Evolutionary conservation across 2,113 vertebrate genomes (phyloP), one percentile per base, ranked within the genome.

Genomic region (Pluvianellus socialis): DNA sequence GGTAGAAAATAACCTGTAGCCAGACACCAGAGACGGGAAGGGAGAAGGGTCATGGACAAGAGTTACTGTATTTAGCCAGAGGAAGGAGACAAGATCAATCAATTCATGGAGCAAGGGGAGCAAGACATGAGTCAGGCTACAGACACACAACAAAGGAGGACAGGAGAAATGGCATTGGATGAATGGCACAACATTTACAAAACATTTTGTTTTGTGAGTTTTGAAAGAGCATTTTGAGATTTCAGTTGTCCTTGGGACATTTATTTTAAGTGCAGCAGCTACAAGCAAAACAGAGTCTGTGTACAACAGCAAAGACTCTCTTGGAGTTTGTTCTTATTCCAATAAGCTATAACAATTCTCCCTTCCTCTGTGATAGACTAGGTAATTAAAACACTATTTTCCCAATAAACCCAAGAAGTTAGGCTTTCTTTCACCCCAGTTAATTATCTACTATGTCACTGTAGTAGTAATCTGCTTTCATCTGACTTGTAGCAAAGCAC

Each of bases 361-460:
- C 86, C 83, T 91, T 93, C 89, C 68, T 92, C 90, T 84, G 53
- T 83, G 66, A 95, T 27, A 92, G 66, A 62, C 67, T 73, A 68
- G 61, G 71, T 70, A 96, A 97, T 92, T 92, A 95, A 95, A 96
- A 58, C 47, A 79, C 42, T 70, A 65, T 90, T 94, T 83, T 90
- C 90, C 77, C 86, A 91, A 59, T 88, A 94, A 96, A 94, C 18
- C 58, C 50, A 75, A 63, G 74, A 94, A 81, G 77, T 85, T 52
- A 88, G 62, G 94, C 70, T 93, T 94, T 42, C 77, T 82, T 79
- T 95, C 70, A 85, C 59, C 65, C 70, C 68, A 59, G 82, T 92
- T 97, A 96, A 96, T 94, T 97, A 94, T 73, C 91, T 90, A 13
- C 61, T 66, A 24, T 88, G 93, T 95, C 87, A 93, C 91, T 72